phyloP scores from a whole-genome alignment of 2,113 vertebrate species.

The Pogonocichla stellata region DNA sequence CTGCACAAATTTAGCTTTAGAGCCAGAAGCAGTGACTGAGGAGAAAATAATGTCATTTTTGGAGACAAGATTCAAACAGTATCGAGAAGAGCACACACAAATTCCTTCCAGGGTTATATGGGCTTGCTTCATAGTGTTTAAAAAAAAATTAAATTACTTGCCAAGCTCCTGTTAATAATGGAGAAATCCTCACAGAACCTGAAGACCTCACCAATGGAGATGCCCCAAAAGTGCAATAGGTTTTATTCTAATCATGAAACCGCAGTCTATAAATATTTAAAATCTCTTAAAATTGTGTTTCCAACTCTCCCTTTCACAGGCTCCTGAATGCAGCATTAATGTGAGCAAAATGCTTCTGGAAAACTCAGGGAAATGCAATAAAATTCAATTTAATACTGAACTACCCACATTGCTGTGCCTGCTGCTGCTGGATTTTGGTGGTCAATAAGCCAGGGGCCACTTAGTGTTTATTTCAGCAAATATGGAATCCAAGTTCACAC shows the following conservation, averaged over 20 bases:
- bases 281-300: slow-evolving; percentile 55
- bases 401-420: background rate
- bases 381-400: background rate
- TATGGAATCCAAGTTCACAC: background rate
- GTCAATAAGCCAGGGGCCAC: background rate
- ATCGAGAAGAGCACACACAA: background rate
- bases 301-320: background rate
- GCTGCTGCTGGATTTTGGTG: background rate
- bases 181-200: background rate
- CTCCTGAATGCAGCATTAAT: background rate
- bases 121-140: background rate
- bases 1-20: background rate
- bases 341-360: slow-evolving; percentile 12
- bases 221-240: slow-evolving; percentile 22
- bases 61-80: background rate
- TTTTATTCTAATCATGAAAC: slow-evolving; percentile 60
- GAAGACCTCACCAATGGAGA: background rate
- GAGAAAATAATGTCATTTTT: background rate
- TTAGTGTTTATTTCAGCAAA: background rate
- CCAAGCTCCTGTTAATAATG: background rate
- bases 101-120: background rate
- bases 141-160: background rate
- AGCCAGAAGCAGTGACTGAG: background rate
- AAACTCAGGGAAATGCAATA: slow-evolving; percentile 12
- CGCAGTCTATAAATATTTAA: slow-evolving; percentile 62